Conservation (phyloP, 1,140 invertebrate genomes). For the Neomicropteryx cornuta region DNA sequence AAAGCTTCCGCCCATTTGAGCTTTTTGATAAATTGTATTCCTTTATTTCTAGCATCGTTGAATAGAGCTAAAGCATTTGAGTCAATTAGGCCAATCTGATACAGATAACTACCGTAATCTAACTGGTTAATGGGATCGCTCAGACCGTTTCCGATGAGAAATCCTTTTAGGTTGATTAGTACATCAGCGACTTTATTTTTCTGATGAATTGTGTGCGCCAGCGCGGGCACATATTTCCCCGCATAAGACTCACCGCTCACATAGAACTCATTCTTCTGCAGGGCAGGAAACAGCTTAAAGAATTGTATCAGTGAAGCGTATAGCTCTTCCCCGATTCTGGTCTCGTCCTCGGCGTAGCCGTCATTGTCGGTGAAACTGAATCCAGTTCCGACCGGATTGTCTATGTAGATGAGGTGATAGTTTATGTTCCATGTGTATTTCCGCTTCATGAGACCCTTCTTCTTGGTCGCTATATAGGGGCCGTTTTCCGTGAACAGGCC, state of each 20-base stretch:
- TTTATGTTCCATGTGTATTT: slow-evolving; percentile 63
- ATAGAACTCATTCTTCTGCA: slow-evolving; percentile 56
- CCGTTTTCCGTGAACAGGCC: slow-evolving; percentile 77
- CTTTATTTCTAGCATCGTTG: slow-evolving; percentile 44
- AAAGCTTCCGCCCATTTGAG: slow-evolving; percentile 54
- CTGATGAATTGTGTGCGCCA: slow-evolving; percentile 63
- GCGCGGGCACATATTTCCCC: slow-evolving; percentile 74
- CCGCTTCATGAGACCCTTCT: slow-evolving; percentile 35
- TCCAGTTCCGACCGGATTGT: slow-evolving; percentile 78
- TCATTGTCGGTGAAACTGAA: slow-evolving; percentile 59
- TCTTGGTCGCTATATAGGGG: slow-evolving; percentile 36
- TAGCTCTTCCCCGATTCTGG: slow-evolving; percentile 53
- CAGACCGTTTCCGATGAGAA: slow-evolving; percentile 79
- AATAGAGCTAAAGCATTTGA: slow-evolving; percentile 49
- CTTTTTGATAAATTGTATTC: slow-evolving; percentile 44
- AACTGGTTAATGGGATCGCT: slow-evolving; percentile 72
- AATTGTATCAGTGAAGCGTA: slow-evolving; percentile 58
- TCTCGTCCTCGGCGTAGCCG: slow-evolving; percentile 54
- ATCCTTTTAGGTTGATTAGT: slow-evolving; percentile 56
- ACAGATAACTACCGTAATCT: slow-evolving; percentile 70
- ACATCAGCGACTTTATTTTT: slow-evolving; percentile 37
- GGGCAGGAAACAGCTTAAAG: slow-evolving; percentile 59
- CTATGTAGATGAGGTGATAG: slow-evolving; percentile 72
- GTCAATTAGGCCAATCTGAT: slow-evolving; percentile 70
- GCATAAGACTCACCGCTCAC: slow-evolving; percentile 82